Percentiles rank a stretch among this genome's conserved stretches.
Evolutionary conservation across 2,113 vertebrate species (phyloP).

Genomic region (Pangasianodon hypophthalmus): DNA sequence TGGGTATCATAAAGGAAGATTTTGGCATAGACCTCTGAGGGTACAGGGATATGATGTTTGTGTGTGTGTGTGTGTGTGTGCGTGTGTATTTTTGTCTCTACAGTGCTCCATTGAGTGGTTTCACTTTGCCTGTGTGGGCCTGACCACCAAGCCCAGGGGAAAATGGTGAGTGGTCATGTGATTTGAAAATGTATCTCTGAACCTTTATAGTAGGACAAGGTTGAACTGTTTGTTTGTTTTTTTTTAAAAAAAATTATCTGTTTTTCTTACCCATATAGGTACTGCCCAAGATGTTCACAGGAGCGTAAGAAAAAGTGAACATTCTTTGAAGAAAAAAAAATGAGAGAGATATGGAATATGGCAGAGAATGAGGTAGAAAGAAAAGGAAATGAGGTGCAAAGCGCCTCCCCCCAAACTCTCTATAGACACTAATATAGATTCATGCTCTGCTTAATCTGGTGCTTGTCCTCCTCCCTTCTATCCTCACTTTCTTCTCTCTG

Average conservation of each 20-base stretch:
- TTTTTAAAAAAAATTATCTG: neutral
- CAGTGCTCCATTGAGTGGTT: slow-evolving; percentile 94
- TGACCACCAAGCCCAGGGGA: slow-evolving; percentile 88
- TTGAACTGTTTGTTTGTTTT: neutral
- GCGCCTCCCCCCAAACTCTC: slow-evolving; percentile 7
- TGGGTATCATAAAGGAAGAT: neutral
- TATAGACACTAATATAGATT: slow-evolving; percentile 55
- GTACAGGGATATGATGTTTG: neutral
- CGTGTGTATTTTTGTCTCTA: slow-evolving; percentile 5
- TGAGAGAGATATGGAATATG: neutral
- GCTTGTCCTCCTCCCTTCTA: slow-evolving; percentile 46
- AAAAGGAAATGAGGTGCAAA: slow-evolving; percentile 18
- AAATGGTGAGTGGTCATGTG: slow-evolving; percentile 80
- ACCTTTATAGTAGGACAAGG: neutral
- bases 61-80: neutral
- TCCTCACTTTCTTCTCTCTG: slow-evolving; percentile 37
- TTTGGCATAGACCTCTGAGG: neutral
- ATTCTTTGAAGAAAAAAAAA: neutral
- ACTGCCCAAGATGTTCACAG: slow-evolving; percentile 61
- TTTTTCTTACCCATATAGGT: slow-evolving; percentile 33
- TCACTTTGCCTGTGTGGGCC: slow-evolving; percentile 89
- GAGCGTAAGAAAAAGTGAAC: slow-evolving; percentile 61
- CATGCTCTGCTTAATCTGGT: slow-evolving; percentile 51
- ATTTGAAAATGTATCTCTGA: slow-evolving; percentile 13
- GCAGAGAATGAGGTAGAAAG: slow-evolving; percentile 42